Percentiles rank a stretch among this genome's conserved stretches.
phyloP scores from a whole-genome alignment of 2,888 invertebrate species.

The Drosophila paranaensis region DNA sequence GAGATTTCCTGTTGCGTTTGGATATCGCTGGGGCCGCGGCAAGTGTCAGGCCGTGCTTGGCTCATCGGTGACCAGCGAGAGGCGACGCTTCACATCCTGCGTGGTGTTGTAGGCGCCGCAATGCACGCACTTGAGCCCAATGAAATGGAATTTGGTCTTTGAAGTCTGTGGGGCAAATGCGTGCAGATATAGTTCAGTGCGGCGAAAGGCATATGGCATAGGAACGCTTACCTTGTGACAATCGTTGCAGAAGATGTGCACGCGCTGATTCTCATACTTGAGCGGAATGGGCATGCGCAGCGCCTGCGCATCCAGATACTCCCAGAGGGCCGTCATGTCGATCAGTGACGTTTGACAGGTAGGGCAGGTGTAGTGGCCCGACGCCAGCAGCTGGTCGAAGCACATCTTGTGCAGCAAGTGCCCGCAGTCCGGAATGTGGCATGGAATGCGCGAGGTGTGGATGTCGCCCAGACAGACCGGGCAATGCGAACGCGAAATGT shows the following conservation, averaged over 20 bases:
- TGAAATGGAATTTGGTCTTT: conserved; percentile 93
- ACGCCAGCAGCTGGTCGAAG: conserved; percentile 89
- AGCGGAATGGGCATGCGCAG: conserved; percentile 93
- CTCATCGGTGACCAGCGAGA: conserved; percentile 82
- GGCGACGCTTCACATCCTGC: conserved; percentile 86
- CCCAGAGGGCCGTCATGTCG: conserved; percentile 91
- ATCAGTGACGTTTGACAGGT: conserved; percentile 94
- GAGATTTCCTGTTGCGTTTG: conserved; percentile 68
- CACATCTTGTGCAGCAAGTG: conserved; percentile 94
- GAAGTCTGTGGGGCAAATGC: conserved; percentile 87
- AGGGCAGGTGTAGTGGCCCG: conserved; percentile 95
- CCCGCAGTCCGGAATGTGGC: conserved; percentile 95
- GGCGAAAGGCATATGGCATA: too few relatives aligned
- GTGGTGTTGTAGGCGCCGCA: conserved; percentile 97
- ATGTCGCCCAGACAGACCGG: conserved; percentile 96
- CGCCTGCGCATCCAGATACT: conserved; percentile 92
- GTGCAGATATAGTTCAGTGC: too few relatives aligned
- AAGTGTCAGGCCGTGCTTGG: conserved; percentile 80
- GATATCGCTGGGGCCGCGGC: conserved; percentile 2
- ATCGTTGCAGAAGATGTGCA: conserved; percentile 95
- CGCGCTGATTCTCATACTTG: conserved; percentile 91
- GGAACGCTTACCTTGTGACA: conserved; percentile 91
- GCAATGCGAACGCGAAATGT: conserved; percentile 94
- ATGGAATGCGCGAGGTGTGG: conserved; percentile 94
- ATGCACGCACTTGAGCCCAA: conserved; percentile 93